These are phyloP conservation scores for Aphis gossypii DNA, from an alignment of 1,140 invertebrate species.

Conservation along the genomic window DNA sequence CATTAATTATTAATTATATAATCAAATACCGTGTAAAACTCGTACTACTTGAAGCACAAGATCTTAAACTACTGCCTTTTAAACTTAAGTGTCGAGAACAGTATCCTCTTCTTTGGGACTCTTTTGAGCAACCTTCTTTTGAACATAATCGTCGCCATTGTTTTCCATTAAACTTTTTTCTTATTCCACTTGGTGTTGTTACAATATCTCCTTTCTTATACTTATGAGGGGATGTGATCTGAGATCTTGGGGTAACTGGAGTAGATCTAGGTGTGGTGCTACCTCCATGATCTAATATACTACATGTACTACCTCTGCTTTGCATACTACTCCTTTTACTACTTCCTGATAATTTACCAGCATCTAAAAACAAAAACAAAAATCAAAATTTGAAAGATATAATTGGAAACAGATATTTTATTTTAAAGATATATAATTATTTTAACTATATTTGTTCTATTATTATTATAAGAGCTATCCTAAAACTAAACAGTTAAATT, in stretches of 20 bases:
- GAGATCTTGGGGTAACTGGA: constrained; percentile 87
- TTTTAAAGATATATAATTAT: background rate
- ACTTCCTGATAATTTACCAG: constrained; percentile 69
- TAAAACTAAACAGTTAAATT: background rate
- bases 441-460: background rate
- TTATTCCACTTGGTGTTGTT: constrained; percentile 91
- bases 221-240: constrained; percentile 91
- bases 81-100: constrained; percentile 95
- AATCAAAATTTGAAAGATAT: background rate
- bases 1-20: background rate
- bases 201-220: constrained; percentile 99
- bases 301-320: constrained; percentile 86
- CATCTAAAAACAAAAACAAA: constrained; percentile 63
- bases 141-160: constrained; percentile 97
- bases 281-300: constrained; percentile 76
- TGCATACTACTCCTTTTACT: constrained; percentile 90
- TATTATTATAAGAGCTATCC: too few relatives aligned
- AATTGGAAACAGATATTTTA: background rate
- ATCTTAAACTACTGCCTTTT: constrained; percentile 73
- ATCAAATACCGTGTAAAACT: constrained; percentile 64
- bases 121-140: constrained; percentile 95
- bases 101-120: constrained; percentile 94
- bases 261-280: constrained; percentile 86
- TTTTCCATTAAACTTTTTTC: constrained; percentile 99
- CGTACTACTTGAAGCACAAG: constrained; percentile 66